phyloP scores from a whole-genome alignment of 2,888 invertebrate species.

The Neocrepidodera transversa region DNA sequence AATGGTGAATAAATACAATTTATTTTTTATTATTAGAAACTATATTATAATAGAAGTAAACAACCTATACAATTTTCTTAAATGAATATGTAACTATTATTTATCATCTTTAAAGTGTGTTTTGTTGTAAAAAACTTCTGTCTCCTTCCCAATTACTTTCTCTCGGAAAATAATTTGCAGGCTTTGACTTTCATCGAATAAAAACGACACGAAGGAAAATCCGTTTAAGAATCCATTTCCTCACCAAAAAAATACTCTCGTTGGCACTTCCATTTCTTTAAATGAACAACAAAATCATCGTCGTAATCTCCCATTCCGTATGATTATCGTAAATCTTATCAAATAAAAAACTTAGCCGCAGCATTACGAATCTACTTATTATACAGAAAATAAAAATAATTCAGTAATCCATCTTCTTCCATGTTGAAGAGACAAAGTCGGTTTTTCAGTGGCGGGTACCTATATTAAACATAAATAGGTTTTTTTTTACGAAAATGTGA shows the following conservation, averaged over 20 bases:
- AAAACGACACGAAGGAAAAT: neutral
- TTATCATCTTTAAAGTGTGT: too few species aligned
- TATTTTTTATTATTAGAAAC: too few species aligned
- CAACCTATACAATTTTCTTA: too few species aligned
- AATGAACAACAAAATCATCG: constrained; percentile 12
- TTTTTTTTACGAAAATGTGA: too few species aligned
- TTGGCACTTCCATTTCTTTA: constrained; percentile 8
- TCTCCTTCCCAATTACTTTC: too few species aligned
- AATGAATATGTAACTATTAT: too few species aligned
- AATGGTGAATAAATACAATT: too few species aligned
- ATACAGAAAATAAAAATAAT: constrained; percentile 1
- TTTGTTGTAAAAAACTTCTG: too few species aligned
- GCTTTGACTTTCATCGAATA: too few species aligned
- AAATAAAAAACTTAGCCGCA: neutral
- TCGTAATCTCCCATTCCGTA: neutral
- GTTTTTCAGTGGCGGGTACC: neutral
- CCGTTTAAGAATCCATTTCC: constrained; percentile 1
- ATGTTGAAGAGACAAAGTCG: neutral
- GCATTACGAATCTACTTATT: neutral
- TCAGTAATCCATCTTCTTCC: neutral
- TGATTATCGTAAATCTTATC: constrained; percentile 16
- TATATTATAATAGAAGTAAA: too few species aligned
- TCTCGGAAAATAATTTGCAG: too few species aligned
- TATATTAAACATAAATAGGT: too few species aligned
- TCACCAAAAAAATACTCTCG: neutral